These are phyloP conservation scores for Cotesia glomerata DNA, from an alignment of 1,140 invertebrate species.

Conservation along the genomic window DNA sequence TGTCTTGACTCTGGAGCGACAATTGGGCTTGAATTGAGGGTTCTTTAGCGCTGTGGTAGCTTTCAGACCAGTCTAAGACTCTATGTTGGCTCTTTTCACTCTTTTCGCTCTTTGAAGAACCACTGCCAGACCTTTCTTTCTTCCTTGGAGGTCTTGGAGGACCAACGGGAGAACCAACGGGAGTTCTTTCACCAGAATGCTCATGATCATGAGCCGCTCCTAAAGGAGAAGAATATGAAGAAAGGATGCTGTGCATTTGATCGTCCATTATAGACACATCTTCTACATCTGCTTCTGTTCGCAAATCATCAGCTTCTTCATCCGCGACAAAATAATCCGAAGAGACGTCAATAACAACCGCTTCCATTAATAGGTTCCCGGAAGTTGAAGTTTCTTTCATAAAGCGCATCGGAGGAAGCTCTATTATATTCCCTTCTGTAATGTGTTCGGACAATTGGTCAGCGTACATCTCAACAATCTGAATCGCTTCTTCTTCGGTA, in stretches of 20 bases:
- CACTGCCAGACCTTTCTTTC: slow-evolving; percentile 43
- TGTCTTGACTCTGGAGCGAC: slow-evolving; percentile 42
- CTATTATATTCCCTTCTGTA: slow-evolving; percentile 84
- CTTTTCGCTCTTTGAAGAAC: slow-evolving; percentile 48
- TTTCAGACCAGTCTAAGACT: slow-evolving; percentile 47
- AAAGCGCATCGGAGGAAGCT: slow-evolving; percentile 86
- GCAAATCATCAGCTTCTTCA: slow-evolving; percentile 81
- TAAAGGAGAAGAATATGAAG: slow-evolving; percentile 45
- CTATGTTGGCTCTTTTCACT: slow-evolving; percentile 45
- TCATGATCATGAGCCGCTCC: too few species aligned
- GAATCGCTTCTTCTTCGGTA: slow-evolving; percentile 87
- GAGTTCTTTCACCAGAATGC: slow-evolving; percentile 9
- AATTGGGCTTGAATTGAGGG: slow-evolving; percentile 38
- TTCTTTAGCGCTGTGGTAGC: slow-evolving; percentile 57
- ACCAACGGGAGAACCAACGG: slow-evolving; percentile 34
- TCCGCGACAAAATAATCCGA: slow-evolving; percentile 78
- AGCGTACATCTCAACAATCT: slow-evolving; percentile 93
- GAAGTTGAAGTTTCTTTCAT: slow-evolving; percentile 87
- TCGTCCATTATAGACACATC: slow-evolving; percentile 80
- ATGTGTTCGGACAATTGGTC: slow-evolving; percentile 89
- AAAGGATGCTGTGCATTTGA: slow-evolving; percentile 62
- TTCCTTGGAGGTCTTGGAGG: slow-evolving; percentile 49
- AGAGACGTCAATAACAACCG: slow-evolving; percentile 88
- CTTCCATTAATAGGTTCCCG: slow-evolving; percentile 87
- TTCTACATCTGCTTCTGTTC: slow-evolving; percentile 85